These are phyloP conservation scores for Grammomys dolichurus DNA, from an alignment of 2,113 vertebrate species.

Conservation along the genomic window DNA sequence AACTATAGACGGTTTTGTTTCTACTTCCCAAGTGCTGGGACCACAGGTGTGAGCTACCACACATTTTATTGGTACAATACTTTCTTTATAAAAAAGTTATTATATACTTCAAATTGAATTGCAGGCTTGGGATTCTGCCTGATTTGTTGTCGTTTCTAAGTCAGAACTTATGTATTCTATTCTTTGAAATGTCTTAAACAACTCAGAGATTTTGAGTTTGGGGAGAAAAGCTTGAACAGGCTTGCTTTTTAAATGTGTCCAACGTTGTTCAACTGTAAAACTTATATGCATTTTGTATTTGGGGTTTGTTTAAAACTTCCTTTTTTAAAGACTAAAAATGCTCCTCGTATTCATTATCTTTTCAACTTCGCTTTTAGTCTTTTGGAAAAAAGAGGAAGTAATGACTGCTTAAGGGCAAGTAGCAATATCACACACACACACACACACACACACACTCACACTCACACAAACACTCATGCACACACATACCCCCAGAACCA, in stretches of 20 bases:
- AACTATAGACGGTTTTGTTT: too few relatives aligned
- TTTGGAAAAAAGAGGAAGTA: constrained; percentile 49
- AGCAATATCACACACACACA: not conserved
- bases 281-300: not conserved
- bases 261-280: not conserved
- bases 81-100: not conserved
- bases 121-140: not conserved
- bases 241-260: not conserved
- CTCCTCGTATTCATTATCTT: not conserved
- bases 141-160: not conserved
- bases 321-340: constrained; percentile 25
- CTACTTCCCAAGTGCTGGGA: not conserved
- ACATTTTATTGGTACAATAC: not conserved
- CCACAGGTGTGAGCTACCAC: not conserved
- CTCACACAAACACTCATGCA: too few relatives aligned
- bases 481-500: not conserved
- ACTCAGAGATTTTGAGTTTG: not conserved
- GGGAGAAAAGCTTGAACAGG: not conserved
- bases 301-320: not conserved
- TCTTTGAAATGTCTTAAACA: not conserved
- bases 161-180: not conserved
- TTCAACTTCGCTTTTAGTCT: constrained; percentile 20
- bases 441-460: not conserved
- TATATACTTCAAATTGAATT: not conserved
- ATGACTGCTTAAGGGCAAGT: constrained; percentile 38